A percentile compares a stretch with the other conserved stretches of the same genome.
These are phyloP conservation scores for Axea sp. DNA, from an alignment of 2,888 invertebrate species.

Conservation along the genomic window DNA sequence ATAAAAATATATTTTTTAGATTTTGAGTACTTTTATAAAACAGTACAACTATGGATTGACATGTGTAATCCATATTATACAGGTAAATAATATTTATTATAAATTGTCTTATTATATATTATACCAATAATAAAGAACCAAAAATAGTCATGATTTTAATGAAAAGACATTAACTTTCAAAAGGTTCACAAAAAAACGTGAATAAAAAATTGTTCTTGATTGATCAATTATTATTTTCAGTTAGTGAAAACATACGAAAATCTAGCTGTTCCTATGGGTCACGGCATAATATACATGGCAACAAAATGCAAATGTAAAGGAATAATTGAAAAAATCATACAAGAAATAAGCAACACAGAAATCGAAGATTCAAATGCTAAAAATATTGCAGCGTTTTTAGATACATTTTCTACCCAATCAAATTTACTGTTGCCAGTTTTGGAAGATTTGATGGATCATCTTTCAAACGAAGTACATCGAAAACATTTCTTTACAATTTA, in stretches of 20 bases:
- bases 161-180: too few relatives aligned
- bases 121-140: too few relatives aligned
- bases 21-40: constrained; percentile 89
- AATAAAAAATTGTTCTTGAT: too few relatives aligned
- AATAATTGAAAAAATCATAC: constrained; percentile 86
- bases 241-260: constrained; percentile 88
- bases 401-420: constrained; percentile 69
- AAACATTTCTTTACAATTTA: neutral
- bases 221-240: constrained; percentile 78
- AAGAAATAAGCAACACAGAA: constrained; percentile 87
- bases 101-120: too few relatives aligned
- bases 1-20: constrained; percentile 80
- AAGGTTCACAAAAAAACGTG: too few relatives aligned
- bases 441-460: constrained; percentile 71
- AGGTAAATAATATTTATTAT: constrained; percentile 75
- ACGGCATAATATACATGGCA: constrained; percentile 86
- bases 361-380: constrained; percentile 80
- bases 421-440: constrained; percentile 72
- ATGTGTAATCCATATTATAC: constrained; percentile 86
- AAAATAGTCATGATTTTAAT: too few relatives aligned
- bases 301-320: constrained; percentile 84
- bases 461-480: constrained; percentile 70
- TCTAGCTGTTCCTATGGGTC: constrained; percentile 84
- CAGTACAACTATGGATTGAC: constrained; percentile 90
- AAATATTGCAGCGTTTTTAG: constrained; percentile 73